Conservation (phyloP, 2,888 invertebrate species). For the Vandiemenella viatica region DNA sequence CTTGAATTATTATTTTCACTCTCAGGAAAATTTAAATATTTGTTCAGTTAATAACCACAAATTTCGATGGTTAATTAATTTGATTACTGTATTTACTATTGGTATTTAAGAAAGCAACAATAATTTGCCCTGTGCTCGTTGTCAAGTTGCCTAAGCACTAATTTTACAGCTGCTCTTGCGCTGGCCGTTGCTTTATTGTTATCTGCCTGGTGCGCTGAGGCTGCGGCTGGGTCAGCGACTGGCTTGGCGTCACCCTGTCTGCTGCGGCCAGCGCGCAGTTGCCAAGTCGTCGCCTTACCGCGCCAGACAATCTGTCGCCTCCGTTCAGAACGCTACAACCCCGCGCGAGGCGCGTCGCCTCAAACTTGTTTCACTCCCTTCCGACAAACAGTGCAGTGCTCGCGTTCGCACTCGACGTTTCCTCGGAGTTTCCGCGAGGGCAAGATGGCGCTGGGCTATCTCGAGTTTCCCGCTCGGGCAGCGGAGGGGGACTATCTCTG, state of each 20-base stretch:
- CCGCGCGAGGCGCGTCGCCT: constrained; percentile 10
- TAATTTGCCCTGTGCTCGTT: too few species aligned
- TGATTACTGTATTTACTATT: too few species aligned
- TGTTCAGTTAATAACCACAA: too few species aligned
- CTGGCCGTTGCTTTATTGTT: too few species aligned
- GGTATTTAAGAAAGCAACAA: too few species aligned
- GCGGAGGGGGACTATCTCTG: constrained; percentile 2
- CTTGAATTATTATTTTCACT: too few species aligned
- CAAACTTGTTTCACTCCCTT: constrained; percentile 13
- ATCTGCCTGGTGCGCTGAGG: too few species aligned
- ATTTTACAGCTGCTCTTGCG: too few species aligned
- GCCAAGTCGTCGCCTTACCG: constrained; percentile 33
- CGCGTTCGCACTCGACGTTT: not conserved
- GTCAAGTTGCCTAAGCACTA: too few species aligned
- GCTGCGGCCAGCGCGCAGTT: constrained; percentile 61
- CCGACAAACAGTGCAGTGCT: not conserved
- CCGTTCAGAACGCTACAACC: not conserved
- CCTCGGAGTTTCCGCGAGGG: not conserved
- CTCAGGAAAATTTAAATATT: too few species aligned
- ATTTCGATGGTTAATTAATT: too few species aligned
- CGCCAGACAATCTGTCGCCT: constrained; percentile 4
- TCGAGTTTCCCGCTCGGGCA: constrained; percentile 1
- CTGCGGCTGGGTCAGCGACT: constrained; percentile 8
- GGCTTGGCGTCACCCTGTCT: constrained; percentile 88
- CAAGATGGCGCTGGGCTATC: not conserved